Percentiles rank a stretch among this genome's conserved stretches.
phyloP scores from a whole-genome alignment of 2,797 vertebrate species.

The Brachyalestes nurse region DNA sequence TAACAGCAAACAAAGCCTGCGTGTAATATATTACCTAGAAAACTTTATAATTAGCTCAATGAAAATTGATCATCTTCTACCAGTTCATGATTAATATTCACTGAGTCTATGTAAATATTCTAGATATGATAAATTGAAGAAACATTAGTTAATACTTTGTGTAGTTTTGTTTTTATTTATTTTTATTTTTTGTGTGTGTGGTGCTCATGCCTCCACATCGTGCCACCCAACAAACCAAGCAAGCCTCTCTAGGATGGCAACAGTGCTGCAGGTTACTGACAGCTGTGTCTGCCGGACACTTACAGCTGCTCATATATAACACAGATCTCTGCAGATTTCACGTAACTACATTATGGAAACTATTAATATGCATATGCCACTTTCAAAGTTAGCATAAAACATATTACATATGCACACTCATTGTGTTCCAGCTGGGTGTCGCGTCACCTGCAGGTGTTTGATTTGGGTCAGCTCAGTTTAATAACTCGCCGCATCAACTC shows the following conservation, averaged over 20 bases:
- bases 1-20: neutral
- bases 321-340: neutral
- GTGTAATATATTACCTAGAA: neutral
- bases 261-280: neutral
- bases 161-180: neutral
- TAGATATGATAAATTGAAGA: neutral
- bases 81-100: slow-evolving; percentile 20
- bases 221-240: neutral
- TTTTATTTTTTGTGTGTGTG: neutral
- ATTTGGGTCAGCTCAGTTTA: slow-evolving; percentile 18
- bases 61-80: neutral
- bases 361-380: neutral
- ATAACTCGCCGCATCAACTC: neutral
- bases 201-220: neutral
- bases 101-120: neutral
- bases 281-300: neutral
- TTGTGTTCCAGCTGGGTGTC: neutral
- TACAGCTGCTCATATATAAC: neutral
- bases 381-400: neutral
- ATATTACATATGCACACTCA: neutral
- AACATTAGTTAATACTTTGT: slow-evolving; percentile 1
- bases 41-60: neutral
- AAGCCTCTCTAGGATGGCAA: neutral
- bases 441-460: neutral
- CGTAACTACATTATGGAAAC: neutral